A percentile compares a stretch with the other conserved stretches of the same genome.
These are phyloP conservation scores for Limnephilus marmoratus DNA, from an alignment of 2,888 invertebrate species.

Conservation along the genomic window DNA sequence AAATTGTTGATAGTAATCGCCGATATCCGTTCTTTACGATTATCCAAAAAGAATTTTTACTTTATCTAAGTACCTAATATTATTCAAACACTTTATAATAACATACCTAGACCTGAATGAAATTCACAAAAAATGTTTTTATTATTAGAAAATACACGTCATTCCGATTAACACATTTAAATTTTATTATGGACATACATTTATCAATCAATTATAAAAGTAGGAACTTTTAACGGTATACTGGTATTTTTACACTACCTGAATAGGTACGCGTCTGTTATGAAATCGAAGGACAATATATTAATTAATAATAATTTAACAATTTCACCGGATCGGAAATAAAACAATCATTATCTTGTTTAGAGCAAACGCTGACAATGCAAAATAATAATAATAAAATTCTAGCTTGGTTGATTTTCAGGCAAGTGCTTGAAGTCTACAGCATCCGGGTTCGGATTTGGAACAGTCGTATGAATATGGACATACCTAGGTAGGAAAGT, in stretches of 20 bases:
- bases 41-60: too few relatives aligned
- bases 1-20: too few relatives aligned
- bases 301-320: not conserved
- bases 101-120: too few relatives aligned
- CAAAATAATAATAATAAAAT: not conserved
- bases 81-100: too few relatives aligned
- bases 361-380: not conserved
- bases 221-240: not conserved
- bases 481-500: not conserved
- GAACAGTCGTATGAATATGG: not conserved
- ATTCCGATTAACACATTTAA: too few relatives aligned
- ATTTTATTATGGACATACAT: too few relatives aligned
- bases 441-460: conserved; percentile 2
- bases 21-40: too few relatives aligned
- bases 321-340: not conserved
- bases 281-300: not conserved
- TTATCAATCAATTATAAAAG: too few relatives aligned
- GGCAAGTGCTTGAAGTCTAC: not conserved
- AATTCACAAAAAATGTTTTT: too few relatives aligned
- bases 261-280: not conserved
- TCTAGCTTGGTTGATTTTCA: not conserved
- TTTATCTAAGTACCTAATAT: too few relatives aligned
- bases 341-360: not conserved
- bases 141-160: too few relatives aligned
- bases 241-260: not conserved